Conservation (phyloP, 2,113 vertebrate genomes). For the Oophaga pumilio region DNA sequence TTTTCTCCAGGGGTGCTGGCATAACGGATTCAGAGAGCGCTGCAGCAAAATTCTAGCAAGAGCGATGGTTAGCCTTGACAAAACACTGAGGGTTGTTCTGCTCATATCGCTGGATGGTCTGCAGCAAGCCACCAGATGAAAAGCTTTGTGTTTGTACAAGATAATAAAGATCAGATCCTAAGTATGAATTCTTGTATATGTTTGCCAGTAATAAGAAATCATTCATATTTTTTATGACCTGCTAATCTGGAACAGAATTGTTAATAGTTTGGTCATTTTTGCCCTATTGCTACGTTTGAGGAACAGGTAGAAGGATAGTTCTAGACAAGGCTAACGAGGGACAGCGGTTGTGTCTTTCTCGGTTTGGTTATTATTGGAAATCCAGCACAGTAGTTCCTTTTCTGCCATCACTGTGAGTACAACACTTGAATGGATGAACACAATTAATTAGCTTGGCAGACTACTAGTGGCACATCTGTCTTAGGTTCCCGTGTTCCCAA, state of each 20-base stretch:
- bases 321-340: not conserved
- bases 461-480: constrained; percentile 55
- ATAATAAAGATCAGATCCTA: not conserved
- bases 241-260: no score
- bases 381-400: constrained; percentile 45
- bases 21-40: constrained; percentile 9
- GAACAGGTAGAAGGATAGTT: not conserved
- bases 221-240: not conserved
- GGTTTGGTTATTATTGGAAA: constrained; percentile 13
- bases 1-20: constrained; percentile 49
- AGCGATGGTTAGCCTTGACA: constrained; percentile 11
- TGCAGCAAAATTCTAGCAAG: constrained; percentile 40
- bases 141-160: not conserved
- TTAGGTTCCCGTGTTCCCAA: constrained; percentile 27
- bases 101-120: not conserved
- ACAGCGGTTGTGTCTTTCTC: not conserved
- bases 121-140: not conserved
- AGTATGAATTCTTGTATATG: not conserved
- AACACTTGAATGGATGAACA: constrained; percentile 50
- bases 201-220: not conserved
- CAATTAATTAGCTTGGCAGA: constrained; percentile 54
- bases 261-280: not conserved
- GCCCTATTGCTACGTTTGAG: not conserved
- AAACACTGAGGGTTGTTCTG: not conserved
- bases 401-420: constrained; percentile 47